Evolutionary conservation across 1,140 invertebrate genomes (phyloP).

Genomic region (Hesperophylax magnus): DNA sequence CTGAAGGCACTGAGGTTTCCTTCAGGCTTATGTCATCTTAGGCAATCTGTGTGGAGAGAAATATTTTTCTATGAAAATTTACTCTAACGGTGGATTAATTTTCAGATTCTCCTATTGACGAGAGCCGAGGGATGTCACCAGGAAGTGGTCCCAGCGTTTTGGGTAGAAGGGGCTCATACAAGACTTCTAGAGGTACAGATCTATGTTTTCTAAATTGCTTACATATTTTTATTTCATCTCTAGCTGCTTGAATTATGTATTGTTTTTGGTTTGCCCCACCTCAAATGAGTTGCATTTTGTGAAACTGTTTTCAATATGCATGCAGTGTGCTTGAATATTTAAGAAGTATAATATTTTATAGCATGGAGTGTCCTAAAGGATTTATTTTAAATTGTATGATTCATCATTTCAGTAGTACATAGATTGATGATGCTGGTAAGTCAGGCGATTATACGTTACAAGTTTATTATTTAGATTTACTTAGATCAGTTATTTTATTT

Average conservation of each 20-base stretch:
- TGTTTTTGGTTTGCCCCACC: conserved; percentile 22
- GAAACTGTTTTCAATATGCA: conserved; percentile 34
- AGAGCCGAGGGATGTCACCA: conserved; percentile 81
- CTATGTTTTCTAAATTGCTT: conserved; percentile 48
- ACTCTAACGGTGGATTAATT: conserved; percentile 45
- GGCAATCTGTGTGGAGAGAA: too few species aligned
- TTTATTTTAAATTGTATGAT: not conserved
- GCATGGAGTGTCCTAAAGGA: conserved; percentile 32
- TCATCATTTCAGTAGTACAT: not conserved
- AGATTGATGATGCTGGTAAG: too few species aligned
- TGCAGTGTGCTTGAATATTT: conserved; percentile 35
- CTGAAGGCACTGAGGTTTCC: too few species aligned
- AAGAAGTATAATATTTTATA: conserved; percentile 21
- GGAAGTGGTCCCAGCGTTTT: conserved; percentile 78
- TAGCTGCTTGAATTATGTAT: conserved; percentile 1
- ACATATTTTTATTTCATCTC: not conserved
- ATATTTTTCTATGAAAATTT: too few species aligned
- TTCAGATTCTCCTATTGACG: conserved; percentile 84
- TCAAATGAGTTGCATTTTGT: conserved; percentile 8
- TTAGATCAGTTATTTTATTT: not conserved
- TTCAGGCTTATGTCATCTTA: too few species aligned
- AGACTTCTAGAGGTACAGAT: conserved; percentile 85
- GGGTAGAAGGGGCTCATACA: conserved; percentile 86
- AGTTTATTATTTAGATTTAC: too few species aligned
- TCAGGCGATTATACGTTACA: too few species aligned